These are phyloP conservation scores for Spinus olivaceus DNA, from an alignment of 2,797 vertebrate species.

Conservation along the genomic window DNA sequence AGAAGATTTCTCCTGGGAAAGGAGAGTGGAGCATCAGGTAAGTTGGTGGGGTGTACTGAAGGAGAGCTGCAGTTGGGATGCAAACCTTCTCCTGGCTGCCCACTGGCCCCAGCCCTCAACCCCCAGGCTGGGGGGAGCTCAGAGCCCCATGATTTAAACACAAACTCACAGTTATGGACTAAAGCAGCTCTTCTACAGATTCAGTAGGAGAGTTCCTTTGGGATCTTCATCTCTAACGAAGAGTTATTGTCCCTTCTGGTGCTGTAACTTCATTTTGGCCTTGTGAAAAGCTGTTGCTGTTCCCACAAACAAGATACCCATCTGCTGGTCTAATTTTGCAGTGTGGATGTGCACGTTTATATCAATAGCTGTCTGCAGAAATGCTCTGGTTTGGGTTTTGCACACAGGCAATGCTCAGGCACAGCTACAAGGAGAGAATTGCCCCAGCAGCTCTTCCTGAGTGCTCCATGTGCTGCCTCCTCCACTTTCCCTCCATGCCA, in stretches of 20 bases:
- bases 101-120: background rate
- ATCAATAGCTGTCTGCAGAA: constrained; percentile 24
- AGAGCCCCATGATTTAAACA: fast-evolving
- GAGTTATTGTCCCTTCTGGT: background rate
- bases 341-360: background rate
- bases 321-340: constrained; percentile 33
- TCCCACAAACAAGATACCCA: constrained; percentile 9
- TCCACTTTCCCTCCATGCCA: background rate
- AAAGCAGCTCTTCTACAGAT: background rate
- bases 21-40: background rate
- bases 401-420: background rate
- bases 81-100: background rate
- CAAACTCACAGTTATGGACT: background rate
- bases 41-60: background rate
- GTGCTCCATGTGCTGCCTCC: background rate
- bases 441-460: background rate
- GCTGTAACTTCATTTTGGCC: constrained; percentile 8
- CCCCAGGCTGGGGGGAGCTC: background rate
- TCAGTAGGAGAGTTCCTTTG: background rate
- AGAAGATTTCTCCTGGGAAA: background rate
- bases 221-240: background rate
- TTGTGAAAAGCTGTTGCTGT: background rate
- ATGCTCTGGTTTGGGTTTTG: background rate
- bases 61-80: background rate
- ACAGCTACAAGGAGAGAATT: background rate